These are phyloP conservation scores for Ichneumoninae sp. DNA, from an alignment of 2,888 invertebrate genomes.

Conservation along the genomic window DNA sequence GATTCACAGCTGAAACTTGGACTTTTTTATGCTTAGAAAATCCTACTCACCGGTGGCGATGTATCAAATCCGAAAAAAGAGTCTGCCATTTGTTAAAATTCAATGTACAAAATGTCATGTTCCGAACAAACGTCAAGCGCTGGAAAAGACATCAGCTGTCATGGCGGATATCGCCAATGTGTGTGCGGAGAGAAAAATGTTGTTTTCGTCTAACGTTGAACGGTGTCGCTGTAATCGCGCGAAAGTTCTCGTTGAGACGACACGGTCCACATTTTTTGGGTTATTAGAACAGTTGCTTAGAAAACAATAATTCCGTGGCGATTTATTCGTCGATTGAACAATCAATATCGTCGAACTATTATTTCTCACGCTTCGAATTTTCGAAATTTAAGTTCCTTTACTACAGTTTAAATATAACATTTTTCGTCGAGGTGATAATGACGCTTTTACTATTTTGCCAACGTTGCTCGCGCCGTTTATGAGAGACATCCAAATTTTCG, in stretches of 20 bases:
- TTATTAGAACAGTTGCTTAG: background rate
- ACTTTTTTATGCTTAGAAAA: slow-evolving; percentile 15
- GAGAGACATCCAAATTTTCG: background rate
- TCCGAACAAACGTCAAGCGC: slow-evolving; percentile 83
- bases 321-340: background rate
- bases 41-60: slow-evolving; percentile 90
- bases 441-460: background rate
- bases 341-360: background rate
- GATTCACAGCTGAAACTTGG: background rate
- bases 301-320: background rate
- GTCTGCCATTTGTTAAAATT: slow-evolving; percentile 90
- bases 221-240: slow-evolving; percentile 14
- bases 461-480: background rate
- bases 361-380: background rate
- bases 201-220: slow-evolving; percentile 5
- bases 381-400: background rate
- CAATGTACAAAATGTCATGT: slow-evolving; percentile 83
- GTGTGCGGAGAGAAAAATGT: slow-evolving; percentile 20
- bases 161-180: slow-evolving; percentile 78
- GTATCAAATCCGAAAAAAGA: slow-evolving; percentile 95
- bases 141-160: slow-evolving; percentile 82
- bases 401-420: background rate
- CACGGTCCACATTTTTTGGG: background rate
- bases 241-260: background rate
- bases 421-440: background rate